These are phyloP conservation scores for Danio rerio DNA, from an alignment of 2,113 vertebrate genomes.

Conservation along the genomic window DNA sequence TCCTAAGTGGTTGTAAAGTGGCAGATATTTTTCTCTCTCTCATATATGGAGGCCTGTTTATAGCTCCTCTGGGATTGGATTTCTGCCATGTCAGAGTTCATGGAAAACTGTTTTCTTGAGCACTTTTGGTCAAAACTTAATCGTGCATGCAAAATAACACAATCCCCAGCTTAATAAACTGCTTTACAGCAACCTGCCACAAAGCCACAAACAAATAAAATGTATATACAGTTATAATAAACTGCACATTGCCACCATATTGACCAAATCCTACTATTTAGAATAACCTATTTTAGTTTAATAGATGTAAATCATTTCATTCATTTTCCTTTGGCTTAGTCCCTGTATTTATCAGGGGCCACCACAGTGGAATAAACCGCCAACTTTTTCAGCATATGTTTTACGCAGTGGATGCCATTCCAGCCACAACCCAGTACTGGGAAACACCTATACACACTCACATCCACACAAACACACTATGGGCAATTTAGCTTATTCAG, in stretches of 20 bases:
- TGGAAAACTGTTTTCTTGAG: slow-evolving; percentile 17
- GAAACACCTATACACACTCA: too few relatives aligned
- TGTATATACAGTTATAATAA: background rate
- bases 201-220: background rate
- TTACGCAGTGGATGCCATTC: too few relatives aligned
- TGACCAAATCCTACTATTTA: too few relatives aligned
- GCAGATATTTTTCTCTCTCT: slow-evolving; percentile 2
- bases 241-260: background rate
- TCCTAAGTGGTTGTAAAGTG: slow-evolving; percentile 9
- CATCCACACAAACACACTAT: too few relatives aligned
- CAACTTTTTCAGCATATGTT: too few relatives aligned
- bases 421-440: too few relatives aligned
- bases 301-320: too few relatives aligned
- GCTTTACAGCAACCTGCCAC: background rate
- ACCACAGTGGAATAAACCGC: too few relatives aligned
- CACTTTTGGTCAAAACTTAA: background rate
- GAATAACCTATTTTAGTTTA: too few relatives aligned
- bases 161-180: background rate
- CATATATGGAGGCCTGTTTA: background rate
- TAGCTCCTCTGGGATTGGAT: background rate
- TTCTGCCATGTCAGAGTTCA: background rate
- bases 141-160: background rate
- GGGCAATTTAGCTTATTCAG: too few relatives aligned
- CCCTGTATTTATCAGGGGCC: too few relatives aligned
- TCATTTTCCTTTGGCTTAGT: too few relatives aligned